phyloP scores from a whole-genome alignment of 2,113 vertebrate species.

The Falcunculus frontatus region DNA sequence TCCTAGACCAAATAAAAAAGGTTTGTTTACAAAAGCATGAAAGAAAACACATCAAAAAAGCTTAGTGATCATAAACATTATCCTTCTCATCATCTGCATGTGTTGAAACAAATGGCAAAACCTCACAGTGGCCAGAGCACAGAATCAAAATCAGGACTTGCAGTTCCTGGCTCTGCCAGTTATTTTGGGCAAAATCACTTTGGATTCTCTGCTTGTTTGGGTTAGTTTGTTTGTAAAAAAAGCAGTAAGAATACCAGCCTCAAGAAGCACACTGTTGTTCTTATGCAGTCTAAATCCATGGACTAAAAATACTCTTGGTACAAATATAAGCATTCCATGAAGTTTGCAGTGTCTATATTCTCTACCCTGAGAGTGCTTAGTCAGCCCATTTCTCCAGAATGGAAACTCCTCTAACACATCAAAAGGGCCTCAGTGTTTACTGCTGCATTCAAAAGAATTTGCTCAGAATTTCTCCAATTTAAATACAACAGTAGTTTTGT shows the following conservation, averaged over 20 bases:
- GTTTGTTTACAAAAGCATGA: not conserved
- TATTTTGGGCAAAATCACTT: not conserved
- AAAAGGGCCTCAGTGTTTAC: not conserved
- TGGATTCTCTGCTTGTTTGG: not conserved
- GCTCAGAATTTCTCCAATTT: not conserved
- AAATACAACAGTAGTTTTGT: not conserved
- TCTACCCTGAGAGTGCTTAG: not conserved
- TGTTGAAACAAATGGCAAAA: conserved; percentile 19
- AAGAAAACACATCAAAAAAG: not conserved
- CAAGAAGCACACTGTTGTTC: not conserved
- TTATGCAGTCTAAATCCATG: not conserved
- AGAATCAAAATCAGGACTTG: not conserved
- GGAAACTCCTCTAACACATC: not conserved
- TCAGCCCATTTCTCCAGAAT: not conserved
- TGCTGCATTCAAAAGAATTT: not conserved
- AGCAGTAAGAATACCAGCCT: not conserved
- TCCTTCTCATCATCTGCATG: not conserved
- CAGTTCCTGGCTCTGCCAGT: not conserved
- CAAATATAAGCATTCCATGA: not conserved
- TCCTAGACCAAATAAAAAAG: not conserved
- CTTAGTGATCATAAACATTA: not conserved
- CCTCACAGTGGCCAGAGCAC: not conserved
- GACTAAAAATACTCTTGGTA: not conserved
- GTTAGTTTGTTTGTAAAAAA: not conserved
- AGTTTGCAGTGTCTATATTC: not conserved